phyloP scores from a whole-genome alignment of 2,888 invertebrate genomes.

The Brachycybe producta region DNA sequence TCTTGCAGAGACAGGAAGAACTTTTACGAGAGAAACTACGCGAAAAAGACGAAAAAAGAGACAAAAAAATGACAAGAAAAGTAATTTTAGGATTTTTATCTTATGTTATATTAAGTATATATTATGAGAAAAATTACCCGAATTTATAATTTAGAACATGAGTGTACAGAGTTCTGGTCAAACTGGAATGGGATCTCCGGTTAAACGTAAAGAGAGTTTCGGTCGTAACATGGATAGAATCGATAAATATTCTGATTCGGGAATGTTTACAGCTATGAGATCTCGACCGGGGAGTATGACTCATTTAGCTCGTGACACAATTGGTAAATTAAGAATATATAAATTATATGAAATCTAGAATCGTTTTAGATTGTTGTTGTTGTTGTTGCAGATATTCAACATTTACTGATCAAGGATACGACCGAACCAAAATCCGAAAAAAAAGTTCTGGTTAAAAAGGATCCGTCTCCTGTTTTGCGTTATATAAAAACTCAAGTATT shows the following conservation, averaged over 20 bases:
- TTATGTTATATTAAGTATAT: constrained; percentile 2
- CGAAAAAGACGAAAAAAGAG: constrained; percentile 29
- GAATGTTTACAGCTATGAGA: constrained; percentile 16
- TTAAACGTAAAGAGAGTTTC: constrained; percentile 61
- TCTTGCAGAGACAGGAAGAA: constrained; percentile 21
- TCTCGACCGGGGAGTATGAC: constrained; percentile 21
- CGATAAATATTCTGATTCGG: constrained; percentile 15
- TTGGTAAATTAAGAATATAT: constrained; percentile 15
- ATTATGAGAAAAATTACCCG: neutral
- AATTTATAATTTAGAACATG: neutral
- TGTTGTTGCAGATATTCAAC: constrained; percentile 18
- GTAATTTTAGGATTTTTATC: constrained; percentile 23
- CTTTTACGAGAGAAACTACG: constrained; percentile 23
- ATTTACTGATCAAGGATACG: constrained; percentile 18
- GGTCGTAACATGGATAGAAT: constrained; percentile 40
- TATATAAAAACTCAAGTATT: constrained; percentile 57
- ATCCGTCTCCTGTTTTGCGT: constrained; percentile 56
- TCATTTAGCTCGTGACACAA: constrained; percentile 19
- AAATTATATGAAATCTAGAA: constrained; percentile 41
- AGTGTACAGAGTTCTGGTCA: constrained; percentile 19
- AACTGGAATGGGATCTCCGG: constrained; percentile 46
- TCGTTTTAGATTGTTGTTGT: constrained; percentile 12
- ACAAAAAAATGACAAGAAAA: constrained; percentile 36
- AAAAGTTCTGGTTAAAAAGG: constrained; percentile 37
- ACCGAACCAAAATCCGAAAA: constrained; percentile 22